These are phyloP conservation scores for Dysmachus trigonus DNA, from an alignment of 2,888 invertebrate genomes.

Conservation along the genomic window DNA sequence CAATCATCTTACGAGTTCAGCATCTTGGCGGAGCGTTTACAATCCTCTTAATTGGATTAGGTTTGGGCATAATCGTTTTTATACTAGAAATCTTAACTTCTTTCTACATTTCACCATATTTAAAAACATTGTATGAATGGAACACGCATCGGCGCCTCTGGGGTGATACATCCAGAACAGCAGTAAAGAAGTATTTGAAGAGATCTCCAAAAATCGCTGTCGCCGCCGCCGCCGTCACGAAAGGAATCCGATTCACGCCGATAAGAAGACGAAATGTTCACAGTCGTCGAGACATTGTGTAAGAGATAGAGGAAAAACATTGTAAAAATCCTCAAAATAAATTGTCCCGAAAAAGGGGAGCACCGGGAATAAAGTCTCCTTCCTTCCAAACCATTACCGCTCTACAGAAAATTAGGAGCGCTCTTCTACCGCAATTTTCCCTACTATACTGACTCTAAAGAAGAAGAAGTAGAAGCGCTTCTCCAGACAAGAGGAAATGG, in stretches of 20 bases:
- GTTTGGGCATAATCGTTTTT: constrained; percentile 57
- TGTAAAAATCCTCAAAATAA: background rate
- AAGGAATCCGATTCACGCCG: background rate
- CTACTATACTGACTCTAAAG: background rate
- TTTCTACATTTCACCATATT: background rate
- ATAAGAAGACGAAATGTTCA: background rate
- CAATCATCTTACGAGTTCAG: constrained; percentile 65
- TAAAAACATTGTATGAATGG: background rate
- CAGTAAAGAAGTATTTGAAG: background rate
- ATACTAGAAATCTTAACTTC: background rate
- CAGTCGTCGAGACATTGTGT: background rate
- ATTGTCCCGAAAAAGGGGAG: background rate
- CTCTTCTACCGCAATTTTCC: background rate
- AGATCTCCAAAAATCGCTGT: background rate
- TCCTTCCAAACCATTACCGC: background rate
- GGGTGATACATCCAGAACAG: background rate
- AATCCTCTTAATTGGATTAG: constrained; percentile 64
- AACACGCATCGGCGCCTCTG: background rate
- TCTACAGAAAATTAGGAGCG: background rate
- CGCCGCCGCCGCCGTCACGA: too few species aligned
- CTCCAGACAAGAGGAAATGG: background rate
- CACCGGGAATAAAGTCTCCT: background rate
- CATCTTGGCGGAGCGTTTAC: constrained; percentile 69
- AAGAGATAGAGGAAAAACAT: background rate
- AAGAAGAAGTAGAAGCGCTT: background rate